Conservation (phyloP, 2,113 vertebrate species). For the Pitta sordida region DNA sequence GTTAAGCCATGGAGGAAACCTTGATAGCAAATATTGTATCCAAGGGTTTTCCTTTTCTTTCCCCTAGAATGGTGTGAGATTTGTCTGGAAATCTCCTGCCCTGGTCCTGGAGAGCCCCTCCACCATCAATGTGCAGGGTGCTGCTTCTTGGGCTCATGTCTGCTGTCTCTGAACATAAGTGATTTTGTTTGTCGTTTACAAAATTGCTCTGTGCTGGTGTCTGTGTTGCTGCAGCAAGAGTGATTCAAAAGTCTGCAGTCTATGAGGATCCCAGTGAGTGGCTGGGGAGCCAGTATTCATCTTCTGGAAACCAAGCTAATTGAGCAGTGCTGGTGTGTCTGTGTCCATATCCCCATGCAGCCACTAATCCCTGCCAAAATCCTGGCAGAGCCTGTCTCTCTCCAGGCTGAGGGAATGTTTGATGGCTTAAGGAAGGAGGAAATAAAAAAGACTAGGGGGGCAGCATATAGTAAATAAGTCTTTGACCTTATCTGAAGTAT, state of each 20-base stretch:
- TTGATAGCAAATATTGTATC: too few relatives aligned
- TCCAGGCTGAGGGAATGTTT: background rate
- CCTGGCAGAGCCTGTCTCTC: background rate
- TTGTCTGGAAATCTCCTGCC: background rate
- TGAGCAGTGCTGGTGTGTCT: background rate
- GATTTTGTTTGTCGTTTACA: background rate
- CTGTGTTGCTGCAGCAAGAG: background rate
- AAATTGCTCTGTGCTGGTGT: accelerated
- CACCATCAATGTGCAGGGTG: accelerated
- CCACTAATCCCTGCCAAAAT: background rate
- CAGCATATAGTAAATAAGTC: background rate
- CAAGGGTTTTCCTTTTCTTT: background rate
- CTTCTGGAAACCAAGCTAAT: background rate
- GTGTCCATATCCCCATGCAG: accelerated
- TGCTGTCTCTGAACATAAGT: accelerated
- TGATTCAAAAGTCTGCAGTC: background rate
- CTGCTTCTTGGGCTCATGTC: background rate
- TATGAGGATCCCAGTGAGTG: background rate
- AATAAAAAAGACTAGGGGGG: background rate
- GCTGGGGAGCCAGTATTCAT: background rate
- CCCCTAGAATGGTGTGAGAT: accelerated
- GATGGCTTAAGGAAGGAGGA: background rate
- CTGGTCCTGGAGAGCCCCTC: background rate
- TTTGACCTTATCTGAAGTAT: slow-evolving; percentile 45
- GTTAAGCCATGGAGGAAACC: background rate